Evolutionary conservation across 2,797 vertebrate genomes (phyloP), one percentile per base, ranked within the genome.

Genomic region (Brachymystax lenok): DNA sequence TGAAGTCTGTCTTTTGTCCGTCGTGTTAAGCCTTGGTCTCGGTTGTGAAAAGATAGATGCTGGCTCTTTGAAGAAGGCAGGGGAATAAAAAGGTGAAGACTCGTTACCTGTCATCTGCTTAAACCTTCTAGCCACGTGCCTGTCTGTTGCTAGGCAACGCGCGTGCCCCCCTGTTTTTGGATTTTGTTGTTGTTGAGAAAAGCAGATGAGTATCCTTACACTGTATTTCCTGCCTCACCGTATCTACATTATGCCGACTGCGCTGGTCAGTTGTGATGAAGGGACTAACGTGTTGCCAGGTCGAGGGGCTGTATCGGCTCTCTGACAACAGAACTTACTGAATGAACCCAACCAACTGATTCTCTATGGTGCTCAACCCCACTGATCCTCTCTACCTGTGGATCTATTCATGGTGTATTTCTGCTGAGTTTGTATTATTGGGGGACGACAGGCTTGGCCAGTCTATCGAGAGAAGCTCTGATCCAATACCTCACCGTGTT

Each of bases 91-190:
- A 52, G 80, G 27, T 50, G 77, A 77, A 77, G 75, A 69, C 33
- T n/a, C 35, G 81, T 77, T 71, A 79, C 70, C 81, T 77, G 80
- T 84, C 89, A 74, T 88, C 85, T 74, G 73, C 79, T 7, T 80
- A 74, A 87, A 82, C 59, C 68, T 81, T 70, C 59, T 76, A 85
- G 90, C 71, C 90, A 88, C 79, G 79, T 91, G 90, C 88, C 76
- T 82, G 40, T 84, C 79, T 74, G 80, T 94, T 94, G 90, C 93
- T 85, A 89, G 86, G 93, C 90, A 91, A 94, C 90, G 17, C n/a
- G 70, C 79, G 74, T 88, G 82, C 89, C 5, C 88, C 87, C 35
- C 6, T 1, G 40, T 46, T 46, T 90, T 88, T 79, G 77, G 86
- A 83, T 87, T 89, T 76, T 59, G 14, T 35, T 30, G 28, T 30